A percentile compares a stretch with the other conserved stretches of the same genome.
phyloP scores from a whole-genome alignment of 2,113 vertebrate species.

The Caranx melampygus region DNA sequence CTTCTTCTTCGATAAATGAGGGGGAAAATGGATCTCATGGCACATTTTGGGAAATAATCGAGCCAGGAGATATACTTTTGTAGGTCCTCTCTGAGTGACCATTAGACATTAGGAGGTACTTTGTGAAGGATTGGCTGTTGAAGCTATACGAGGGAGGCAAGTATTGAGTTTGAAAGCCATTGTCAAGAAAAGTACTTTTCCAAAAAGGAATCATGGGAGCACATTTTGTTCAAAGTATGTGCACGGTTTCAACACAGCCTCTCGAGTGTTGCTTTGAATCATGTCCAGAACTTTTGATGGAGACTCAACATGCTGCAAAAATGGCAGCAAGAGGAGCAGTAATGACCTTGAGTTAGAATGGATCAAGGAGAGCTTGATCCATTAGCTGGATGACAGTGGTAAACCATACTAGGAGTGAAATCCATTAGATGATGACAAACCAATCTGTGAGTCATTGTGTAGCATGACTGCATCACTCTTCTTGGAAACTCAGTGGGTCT shows the following conservation, averaged over 20 bases:
- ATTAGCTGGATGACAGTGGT: constrained; percentile 64
- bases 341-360: constrained; percentile 63
- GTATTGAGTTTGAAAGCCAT: constrained; percentile 22
- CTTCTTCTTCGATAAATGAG: constrained; percentile 23
- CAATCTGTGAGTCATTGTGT: constrained; percentile 65
- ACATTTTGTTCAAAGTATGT: neutral
- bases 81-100: constrained; percentile 18
- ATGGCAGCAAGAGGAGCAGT: constrained; percentile 23
- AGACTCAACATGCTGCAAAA: constrained; percentile 22
- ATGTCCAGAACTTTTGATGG: constrained; percentile 18
- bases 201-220: constrained; percentile 2
- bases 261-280: constrained; percentile 39
- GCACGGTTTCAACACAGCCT: constrained; percentile 5
- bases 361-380: constrained; percentile 49
- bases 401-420: constrained; percentile 39
- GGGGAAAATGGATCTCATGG: constrained; percentile 14
- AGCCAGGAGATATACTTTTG: constrained; percentile 29
- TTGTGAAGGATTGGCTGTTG: constrained; percentile 37
- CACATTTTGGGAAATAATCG: constrained; percentile 38
- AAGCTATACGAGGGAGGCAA: constrained; percentile 14
- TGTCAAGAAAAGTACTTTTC: constrained; percentile 22
- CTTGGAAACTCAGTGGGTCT: constrained; percentile 64
- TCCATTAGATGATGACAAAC: constrained; percentile 70
- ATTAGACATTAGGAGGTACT: constrained; percentile 12
- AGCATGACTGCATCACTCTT: constrained; percentile 67